A percentile compares a stretch with the other conserved stretches of the same genome.
These are phyloP conservation scores for Lymantria monacha DNA, from an alignment of 2,888 invertebrate species.

Conservation along the genomic window DNA sequence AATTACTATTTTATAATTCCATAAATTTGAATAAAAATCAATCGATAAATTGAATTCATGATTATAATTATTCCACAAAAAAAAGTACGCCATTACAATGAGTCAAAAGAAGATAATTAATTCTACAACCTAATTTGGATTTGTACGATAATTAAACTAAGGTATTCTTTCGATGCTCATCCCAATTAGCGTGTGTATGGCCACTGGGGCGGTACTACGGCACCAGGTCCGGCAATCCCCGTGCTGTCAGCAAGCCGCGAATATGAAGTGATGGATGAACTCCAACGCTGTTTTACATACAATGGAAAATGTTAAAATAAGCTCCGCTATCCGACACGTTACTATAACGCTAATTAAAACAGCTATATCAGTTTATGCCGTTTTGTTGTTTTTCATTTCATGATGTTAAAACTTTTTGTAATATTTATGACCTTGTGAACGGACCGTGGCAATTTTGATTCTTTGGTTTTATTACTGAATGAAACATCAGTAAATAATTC, in stretches of 20 bases:
- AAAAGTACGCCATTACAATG: conserved; percentile 13
- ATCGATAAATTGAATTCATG: background rate
- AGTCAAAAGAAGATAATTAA: conserved; percentile 28
- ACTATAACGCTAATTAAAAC: conserved; percentile 76
- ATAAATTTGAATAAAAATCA: background rate
- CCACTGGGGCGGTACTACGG: conserved; percentile 49
- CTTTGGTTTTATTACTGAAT: conserved; percentile 22
- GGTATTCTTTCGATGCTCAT: conserved; percentile 48
- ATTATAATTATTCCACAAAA: conserved; percentile 19
- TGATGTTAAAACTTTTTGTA: conserved; percentile 51
- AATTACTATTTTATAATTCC: no score
- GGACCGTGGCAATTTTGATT: conserved; percentile 33
- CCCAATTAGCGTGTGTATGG: conserved; percentile 53
- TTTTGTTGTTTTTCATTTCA: conserved; percentile 62
- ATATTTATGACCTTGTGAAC: conserved; percentile 53
- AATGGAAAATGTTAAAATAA: conserved; percentile 70
- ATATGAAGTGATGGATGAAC: conserved; percentile 79
- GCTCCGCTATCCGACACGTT: conserved; percentile 59
- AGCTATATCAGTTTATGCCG: conserved; percentile 61
- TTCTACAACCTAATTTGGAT: conserved; percentile 33
- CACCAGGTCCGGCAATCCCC: conserved; percentile 39
- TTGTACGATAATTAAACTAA: conserved; percentile 34
- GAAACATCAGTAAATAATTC: conserved; percentile 10
- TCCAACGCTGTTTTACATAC: conserved; percentile 71
- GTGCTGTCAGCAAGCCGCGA: conserved; percentile 60